Conservation (phyloP, 2,888 invertebrate species). For the Cephus spinipes region DNA sequence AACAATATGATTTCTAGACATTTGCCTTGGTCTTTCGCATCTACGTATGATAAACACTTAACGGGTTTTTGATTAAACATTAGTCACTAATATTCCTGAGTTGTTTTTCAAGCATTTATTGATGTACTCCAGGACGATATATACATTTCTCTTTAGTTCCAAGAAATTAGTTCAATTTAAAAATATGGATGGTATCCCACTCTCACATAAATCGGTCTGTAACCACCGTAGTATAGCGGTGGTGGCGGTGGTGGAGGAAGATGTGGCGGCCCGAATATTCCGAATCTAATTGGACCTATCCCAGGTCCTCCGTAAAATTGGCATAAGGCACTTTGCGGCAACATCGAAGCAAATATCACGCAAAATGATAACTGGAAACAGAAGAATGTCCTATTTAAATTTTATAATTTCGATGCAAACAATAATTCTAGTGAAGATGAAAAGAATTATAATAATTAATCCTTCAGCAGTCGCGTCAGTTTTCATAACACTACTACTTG, state of each 20-base stretch:
- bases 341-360: not conserved
- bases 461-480: too few relatives aligned
- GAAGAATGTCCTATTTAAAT: not conserved
- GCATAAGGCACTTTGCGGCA: not conserved
- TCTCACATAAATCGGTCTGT: not conserved
- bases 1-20: not conserved
- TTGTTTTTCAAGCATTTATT: not conserved
- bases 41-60: not conserved
- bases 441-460: not conserved
- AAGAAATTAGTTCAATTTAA: not conserved
- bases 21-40: not conserved
- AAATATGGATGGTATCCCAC: not conserved
- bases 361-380: not conserved
- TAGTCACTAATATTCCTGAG: not conserved
- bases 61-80: not conserved
- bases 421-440: not conserved
- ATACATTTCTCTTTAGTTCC: not conserved
- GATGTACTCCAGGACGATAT: not conserved
- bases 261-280: not conserved
- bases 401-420: not conserved
- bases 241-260: not conserved
- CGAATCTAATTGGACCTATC: not conserved
- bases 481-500: too few relatives aligned
- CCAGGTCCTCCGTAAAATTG: not conserved
- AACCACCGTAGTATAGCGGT: not conserved